Percentiles rank a stretch among this genome's conserved stretches.
Evolutionary conservation across 2,797 vertebrate species (phyloP).

Genomic region (Ataeniobius toweri): DNA sequence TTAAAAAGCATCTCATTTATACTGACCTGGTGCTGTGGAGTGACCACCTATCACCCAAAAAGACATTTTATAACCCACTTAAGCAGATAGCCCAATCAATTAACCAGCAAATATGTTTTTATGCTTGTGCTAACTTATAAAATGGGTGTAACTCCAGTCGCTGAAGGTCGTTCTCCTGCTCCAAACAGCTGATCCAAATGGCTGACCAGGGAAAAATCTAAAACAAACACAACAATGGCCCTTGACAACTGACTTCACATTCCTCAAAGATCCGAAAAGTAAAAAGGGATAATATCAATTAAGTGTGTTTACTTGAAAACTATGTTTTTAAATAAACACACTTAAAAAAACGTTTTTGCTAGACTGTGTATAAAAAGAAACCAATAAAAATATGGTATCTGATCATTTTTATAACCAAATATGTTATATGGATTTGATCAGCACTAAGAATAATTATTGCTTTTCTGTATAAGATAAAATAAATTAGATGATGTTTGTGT

Average conservation of each 20-base stretch:
- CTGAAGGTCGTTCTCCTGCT: not conserved
- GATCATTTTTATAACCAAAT: too few relatives aligned
- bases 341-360: too few relatives aligned
- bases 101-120: not conserved
- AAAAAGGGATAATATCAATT: not conserved
- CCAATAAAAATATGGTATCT: not conserved
- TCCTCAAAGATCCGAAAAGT: not conserved
- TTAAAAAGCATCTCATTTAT: conserved; percentile 1
- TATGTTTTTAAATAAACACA: too few relatives aligned
- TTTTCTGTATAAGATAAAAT: not conserved
- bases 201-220: not conserved
- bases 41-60: not conserved
- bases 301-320: not conserved
- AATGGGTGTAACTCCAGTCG: not conserved
- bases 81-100: not conserved
- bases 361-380: not conserved
- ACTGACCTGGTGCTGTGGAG: not conserved
- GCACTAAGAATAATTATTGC: not conserved
- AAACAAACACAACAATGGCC: not conserved
- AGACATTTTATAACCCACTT: not conserved
- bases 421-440: too few relatives aligned
- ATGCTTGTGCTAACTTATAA: not conserved
- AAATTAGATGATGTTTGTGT: too few relatives aligned
- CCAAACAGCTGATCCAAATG: not conserved
- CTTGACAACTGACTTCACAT: not conserved